phyloP scores from a whole-genome alignment of 1,140 invertebrate species.

The Cotesia vestalis region DNA sequence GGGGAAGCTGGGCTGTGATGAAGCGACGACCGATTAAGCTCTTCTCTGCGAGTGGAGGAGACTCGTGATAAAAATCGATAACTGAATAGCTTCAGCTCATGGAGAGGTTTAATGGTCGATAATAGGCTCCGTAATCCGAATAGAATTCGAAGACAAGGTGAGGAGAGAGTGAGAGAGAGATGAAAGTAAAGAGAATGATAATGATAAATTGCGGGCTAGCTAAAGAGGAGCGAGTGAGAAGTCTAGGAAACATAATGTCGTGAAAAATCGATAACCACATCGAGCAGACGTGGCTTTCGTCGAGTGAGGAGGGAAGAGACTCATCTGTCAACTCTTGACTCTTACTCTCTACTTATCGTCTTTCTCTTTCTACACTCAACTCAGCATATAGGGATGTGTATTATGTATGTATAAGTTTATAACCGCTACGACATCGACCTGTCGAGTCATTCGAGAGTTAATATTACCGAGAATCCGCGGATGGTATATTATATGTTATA shows the following conservation, averaged over 20 bases:
- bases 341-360: not conserved
- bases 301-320: not conserved
- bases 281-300: conserved; percentile 1
- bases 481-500: no score
- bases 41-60: not conserved
- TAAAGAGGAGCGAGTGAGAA: not conserved
- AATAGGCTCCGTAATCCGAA: not conserved
- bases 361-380: not conserved
- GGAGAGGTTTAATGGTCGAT: conserved; percentile 2
- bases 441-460: no score
- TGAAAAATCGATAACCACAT: conserved; percentile 7
- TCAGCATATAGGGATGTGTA: not conserved
- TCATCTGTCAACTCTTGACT: conserved; percentile 9
- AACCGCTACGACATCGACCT: no score
- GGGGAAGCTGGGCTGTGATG: not conserved
- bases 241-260: not conserved
- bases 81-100: not conserved
- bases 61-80: conserved; percentile 8
- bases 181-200: no score
- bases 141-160: not conserved
- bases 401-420: no score
- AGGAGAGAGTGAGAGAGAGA: no score
- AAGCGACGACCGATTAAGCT: not conserved
- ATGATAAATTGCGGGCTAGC: not conserved
- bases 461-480: no score